phyloP scores from a whole-genome alignment of 2,888 invertebrate genomes.

The Mallateleia sp. region DNA sequence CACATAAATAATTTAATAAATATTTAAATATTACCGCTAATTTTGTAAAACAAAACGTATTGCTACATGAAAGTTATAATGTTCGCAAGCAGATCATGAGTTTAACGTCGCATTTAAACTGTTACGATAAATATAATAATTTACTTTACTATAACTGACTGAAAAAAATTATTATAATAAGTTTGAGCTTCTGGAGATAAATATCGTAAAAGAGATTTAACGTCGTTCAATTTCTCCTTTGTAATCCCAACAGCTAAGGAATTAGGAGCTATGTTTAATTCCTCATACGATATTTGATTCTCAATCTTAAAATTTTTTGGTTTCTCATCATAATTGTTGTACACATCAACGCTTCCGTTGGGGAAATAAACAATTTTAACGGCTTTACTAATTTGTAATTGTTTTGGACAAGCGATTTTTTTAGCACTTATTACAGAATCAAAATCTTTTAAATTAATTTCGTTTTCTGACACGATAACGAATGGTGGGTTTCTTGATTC shows the following conservation, averaged over 20 bases:
- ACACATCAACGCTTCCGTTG: too few species aligned
- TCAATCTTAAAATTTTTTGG: slow-evolving; percentile 16
- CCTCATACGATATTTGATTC: slow-evolving; percentile 2
- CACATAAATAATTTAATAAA: too few species aligned
- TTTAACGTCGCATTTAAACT: too few species aligned
- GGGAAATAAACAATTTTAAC: slow-evolving; percentile 52
- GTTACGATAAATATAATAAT: too few species aligned
- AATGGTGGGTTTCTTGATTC: slow-evolving; percentile 11
- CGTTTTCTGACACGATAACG: not conserved
- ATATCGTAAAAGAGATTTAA: slow-evolving; percentile 16
- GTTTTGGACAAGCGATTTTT: slow-evolving; percentile 35
- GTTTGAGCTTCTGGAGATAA: slow-evolving; percentile 30
- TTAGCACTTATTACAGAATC: slow-evolving; percentile 26
- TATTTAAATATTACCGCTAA: too few species aligned
- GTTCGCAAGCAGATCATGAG: too few species aligned
- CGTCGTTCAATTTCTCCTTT: slow-evolving; percentile 12
- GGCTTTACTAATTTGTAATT: slow-evolving; percentile 56
- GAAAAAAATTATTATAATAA: too few species aligned
- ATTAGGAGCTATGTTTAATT: slow-evolving; percentile 1
- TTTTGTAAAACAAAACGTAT: too few species aligned
- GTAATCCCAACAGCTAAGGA: slow-evolving; percentile 5
- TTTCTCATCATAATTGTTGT: too few species aligned
- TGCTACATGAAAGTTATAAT: too few species aligned
- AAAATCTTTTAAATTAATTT: slow-evolving; percentile 1
- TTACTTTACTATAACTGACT: too few species aligned